Conservation (phyloP, 2,113 vertebrate species). For the Albula goreensis region DNA sequence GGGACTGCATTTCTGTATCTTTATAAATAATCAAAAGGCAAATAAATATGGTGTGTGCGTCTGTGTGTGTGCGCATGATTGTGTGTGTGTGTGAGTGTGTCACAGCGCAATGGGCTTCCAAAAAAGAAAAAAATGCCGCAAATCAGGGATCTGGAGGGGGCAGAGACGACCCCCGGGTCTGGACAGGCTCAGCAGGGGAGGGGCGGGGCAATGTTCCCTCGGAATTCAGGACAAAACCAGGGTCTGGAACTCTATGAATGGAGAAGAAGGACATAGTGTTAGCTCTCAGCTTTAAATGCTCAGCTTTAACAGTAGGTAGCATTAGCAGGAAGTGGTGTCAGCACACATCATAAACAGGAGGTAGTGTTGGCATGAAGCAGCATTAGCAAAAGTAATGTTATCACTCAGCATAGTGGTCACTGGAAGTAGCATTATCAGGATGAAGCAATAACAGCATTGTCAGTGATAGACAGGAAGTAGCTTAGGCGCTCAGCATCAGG, state of each 20-base stretch:
- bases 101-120: slow-evolving; percentile 23
- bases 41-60: slow-evolving; percentile 19
- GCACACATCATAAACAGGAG: too few species aligned
- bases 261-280: slow-evolving; percentile 15
- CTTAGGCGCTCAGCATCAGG: too few species aligned
- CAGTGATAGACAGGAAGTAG: not conserved
- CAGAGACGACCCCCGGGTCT: slow-evolving; percentile 34
- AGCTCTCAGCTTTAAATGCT: not conserved
- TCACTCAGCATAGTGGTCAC: too few species aligned
- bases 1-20: slow-evolving; percentile 14
- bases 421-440: not conserved
- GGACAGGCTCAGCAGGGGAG: slow-evolving; percentile 44
- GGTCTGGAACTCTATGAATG: slow-evolving; percentile 86
- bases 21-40: slow-evolving; percentile 48
- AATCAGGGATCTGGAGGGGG: slow-evolving; percentile 6
- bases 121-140: slow-evolving; percentile 16
- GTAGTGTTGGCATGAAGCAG: too few species aligned
- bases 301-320: not conserved
- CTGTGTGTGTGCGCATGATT: slow-evolving; percentile 25
- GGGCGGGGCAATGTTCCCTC: not conserved
- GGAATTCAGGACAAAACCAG: slow-evolving; percentile 83
- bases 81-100: slow-evolving; percentile 36
- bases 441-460: not conserved
- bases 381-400: not conserved
- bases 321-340: not conserved